These are phyloP conservation scores for Epinephelus coioides DNA, from an alignment of 2,797 vertebrate genomes.

Conservation along the genomic window DNA sequence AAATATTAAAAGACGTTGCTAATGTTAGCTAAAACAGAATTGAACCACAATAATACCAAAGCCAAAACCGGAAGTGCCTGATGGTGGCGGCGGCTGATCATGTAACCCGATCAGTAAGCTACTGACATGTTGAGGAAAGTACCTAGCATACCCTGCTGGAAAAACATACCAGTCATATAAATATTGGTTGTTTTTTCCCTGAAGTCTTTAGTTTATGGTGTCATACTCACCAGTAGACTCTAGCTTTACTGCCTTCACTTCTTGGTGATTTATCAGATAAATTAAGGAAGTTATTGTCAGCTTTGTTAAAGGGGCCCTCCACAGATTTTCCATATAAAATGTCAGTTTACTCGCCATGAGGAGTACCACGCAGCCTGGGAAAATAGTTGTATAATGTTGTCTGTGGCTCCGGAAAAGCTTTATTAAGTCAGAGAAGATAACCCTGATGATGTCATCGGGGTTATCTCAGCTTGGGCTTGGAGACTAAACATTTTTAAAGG, in stretches of 20 bases:
- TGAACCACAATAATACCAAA: too few relatives aligned
- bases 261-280: too few relatives aligned
- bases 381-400: not conserved
- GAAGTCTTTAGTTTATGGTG: not conserved
- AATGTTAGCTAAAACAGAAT: not conserved
- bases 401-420: not conserved
- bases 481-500: not conserved
- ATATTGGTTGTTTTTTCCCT: not conserved
- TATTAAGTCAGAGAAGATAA: not conserved
- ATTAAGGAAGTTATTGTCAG: not conserved
- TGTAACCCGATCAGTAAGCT: too few relatives aligned
- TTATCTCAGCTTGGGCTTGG: not conserved
- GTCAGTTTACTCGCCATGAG: too few relatives aligned
- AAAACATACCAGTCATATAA: rapidly evolving
- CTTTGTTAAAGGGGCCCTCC: not conserved
- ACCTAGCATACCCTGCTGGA: not conserved
- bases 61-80: conserved; percentile 1
- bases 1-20: not conserved
- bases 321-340: too few relatives aligned
- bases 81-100: not conserved
- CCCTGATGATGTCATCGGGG: not conserved
- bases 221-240: too few relatives aligned
- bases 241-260: too few relatives aligned
- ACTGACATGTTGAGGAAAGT: conserved; percentile 17
- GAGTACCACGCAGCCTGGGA: too few relatives aligned